Conservation (phyloP, 2,113 vertebrate genomes). For the Cettia cetti region DNA sequence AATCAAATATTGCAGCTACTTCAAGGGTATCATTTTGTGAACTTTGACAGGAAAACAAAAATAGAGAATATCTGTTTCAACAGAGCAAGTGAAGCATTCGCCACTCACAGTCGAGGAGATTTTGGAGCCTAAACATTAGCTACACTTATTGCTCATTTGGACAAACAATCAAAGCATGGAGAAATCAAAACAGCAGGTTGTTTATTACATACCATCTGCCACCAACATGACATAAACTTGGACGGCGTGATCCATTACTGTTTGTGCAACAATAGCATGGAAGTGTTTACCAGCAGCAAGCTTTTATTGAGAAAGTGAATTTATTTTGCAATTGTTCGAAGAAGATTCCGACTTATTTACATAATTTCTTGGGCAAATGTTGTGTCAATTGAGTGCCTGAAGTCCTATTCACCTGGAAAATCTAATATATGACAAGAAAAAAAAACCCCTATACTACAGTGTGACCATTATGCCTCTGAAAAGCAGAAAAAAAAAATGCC, state of each 20-base stretch:
- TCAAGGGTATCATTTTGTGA: neutral
- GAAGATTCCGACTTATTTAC: constrained; percentile 5
- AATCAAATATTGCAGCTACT: neutral
- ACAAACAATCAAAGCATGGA: neutral
- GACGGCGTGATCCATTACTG: neutral
- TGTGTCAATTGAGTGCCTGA: neutral
- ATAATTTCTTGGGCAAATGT: neutral
- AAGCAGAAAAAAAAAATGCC: constrained; percentile 16
- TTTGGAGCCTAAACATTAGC: neutral
- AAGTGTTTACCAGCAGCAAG: neutral
- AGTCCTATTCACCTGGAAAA: constrained; percentile 47
- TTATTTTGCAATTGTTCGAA: constrained; percentile 6
- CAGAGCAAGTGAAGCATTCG: neutral
- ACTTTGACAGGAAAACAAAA: neutral
- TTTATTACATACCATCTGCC: neutral
- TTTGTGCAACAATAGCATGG: neutral
- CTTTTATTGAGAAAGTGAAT: neutral
- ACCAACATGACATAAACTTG: neutral
- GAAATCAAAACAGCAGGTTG: neutral
- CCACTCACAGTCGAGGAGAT: neutral
- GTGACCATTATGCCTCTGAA: neutral
- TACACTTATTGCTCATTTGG: neutral
- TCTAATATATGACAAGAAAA: neutral
- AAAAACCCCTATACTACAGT: neutral
- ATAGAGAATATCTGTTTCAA: neutral